Percentiles rank a stretch among this genome's conserved stretches.
phyloP scores from a whole-genome alignment of 2,888 invertebrate genomes.

The Melipona beecheii region DNA sequence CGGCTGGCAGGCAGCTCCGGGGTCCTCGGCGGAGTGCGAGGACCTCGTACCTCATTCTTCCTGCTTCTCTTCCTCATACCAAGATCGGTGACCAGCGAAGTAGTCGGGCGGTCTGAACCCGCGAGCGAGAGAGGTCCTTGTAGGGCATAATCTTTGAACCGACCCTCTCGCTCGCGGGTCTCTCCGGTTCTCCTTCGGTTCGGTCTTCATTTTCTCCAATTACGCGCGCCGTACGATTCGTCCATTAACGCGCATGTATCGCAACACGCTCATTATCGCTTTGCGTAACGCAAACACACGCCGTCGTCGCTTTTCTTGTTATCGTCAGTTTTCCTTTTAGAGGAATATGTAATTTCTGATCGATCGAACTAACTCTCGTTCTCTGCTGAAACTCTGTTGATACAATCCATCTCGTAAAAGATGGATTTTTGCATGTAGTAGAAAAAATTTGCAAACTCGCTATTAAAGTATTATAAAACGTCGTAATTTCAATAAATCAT shows the following conservation, averaged over 20 bases:
- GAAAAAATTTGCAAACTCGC: no score
- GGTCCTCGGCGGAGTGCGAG: conserved; percentile 48
- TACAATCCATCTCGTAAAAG: no score
- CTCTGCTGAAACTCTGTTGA: no score
- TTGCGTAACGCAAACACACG: background rate
- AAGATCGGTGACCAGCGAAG: conserved; percentile 51
- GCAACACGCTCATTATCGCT: conserved; percentile 43
- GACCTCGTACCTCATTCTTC: conserved; percentile 51
- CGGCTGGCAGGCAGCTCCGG: conserved; percentile 20
- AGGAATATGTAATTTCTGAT: no score
- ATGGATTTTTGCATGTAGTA: no score
- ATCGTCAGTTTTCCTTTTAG: no score
- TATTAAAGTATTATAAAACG: no score
- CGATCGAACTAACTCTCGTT: no score
- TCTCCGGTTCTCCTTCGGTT: conserved; percentile 49
- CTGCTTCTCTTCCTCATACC: conserved; percentile 58
- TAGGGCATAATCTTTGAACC: conserved; percentile 62
- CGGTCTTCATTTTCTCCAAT: conserved; percentile 60
- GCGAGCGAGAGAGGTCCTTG: conserved; percentile 53
- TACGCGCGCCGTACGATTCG: conserved; percentile 58
- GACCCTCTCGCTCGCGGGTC: conserved; percentile 30
- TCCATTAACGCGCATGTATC: conserved; percentile 38
- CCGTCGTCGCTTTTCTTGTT: no score
- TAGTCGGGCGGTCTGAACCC: conserved; percentile 46
- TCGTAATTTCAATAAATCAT: no score